A percentile compares a stretch with the other conserved stretches of the same genome.
These are phyloP conservation scores for Mimumesa dahlbomi DNA, from an alignment of 2,888 invertebrate genomes.

Conservation along the genomic window DNA sequence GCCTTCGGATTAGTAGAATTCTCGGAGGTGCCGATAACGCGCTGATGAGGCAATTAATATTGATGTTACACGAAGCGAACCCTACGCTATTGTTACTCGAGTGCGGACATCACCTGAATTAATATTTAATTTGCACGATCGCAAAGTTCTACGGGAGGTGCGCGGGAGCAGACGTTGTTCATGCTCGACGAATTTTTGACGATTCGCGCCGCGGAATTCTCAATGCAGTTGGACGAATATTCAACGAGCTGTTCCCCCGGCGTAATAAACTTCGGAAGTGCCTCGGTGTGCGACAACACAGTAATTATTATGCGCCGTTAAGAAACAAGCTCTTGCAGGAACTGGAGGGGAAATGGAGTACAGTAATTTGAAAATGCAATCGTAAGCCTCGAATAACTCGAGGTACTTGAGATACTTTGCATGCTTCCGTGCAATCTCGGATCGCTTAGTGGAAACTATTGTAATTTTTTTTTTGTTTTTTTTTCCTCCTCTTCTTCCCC, in stretches of 20 bases:
- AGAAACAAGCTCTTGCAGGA: conserved; percentile 47
- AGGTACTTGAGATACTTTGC: conserved; percentile 46
- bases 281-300: conserved; percentile 24
- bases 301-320: conserved; percentile 60
- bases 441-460: conserved; percentile 43
- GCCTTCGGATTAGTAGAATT: conserved; percentile 32
- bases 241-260: conserved; percentile 31
- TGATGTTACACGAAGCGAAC: conserved; percentile 45
- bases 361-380: conserved; percentile 54
- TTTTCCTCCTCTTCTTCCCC: background rate
- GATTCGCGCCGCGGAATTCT: conserved; percentile 41
- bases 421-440: conserved; percentile 44
- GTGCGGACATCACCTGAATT: conserved; percentile 44
- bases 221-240: conserved; percentile 35
- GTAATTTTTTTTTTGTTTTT: conserved; percentile 11
- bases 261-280: conserved; percentile 43
- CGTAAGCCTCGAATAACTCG: conserved; percentile 52
- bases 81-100: conserved; percentile 49
- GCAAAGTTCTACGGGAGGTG: conserved; percentile 7
- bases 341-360: conserved; percentile 35
- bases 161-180: conserved; percentile 29
- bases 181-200: conserved; percentile 51
- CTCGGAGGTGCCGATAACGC: conserved; percentile 56
- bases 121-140: conserved; percentile 48
- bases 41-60: conserved; percentile 62